Conservation (phyloP, 2,797 vertebrate species). For the Enteromius unitaeniatus region DNA sequence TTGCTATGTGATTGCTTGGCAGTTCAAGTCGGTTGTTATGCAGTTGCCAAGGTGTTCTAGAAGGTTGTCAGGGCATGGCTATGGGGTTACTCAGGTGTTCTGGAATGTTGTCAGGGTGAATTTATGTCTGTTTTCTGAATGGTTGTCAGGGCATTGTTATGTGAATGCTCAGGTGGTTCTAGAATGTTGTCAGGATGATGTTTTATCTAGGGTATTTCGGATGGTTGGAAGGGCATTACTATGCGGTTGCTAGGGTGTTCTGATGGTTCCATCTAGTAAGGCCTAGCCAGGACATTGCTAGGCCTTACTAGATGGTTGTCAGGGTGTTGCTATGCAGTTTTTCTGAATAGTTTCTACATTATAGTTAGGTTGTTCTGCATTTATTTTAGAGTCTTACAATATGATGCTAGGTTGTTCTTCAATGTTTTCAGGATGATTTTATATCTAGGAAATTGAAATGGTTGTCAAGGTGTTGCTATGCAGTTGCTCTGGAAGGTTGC, state of each 20-base stretch:
- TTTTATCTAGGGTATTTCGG: background rate
- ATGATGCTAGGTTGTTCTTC: background rate
- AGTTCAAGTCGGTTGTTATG: background rate
- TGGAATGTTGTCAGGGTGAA: background rate
- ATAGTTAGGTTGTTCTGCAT: background rate
- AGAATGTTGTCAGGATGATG: no score
- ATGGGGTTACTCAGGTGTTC: background rate
- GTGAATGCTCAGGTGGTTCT: background rate
- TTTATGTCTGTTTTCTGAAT: background rate
- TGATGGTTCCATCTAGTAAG: no score
- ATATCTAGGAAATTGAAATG: background rate
- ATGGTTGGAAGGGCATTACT: background rate
- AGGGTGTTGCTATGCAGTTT: background rate
- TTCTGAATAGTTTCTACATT: no score
- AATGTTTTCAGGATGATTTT: background rate
- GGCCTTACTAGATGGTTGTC: background rate
- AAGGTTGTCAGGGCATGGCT: background rate
- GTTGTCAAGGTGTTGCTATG: background rate
- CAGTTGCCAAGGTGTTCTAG: background rate
- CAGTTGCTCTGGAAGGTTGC: background rate
- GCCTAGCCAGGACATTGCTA: no score
- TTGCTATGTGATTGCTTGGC: background rate
- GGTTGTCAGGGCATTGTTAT: background rate
- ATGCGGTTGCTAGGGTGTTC: no score
- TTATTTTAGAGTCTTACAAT: background rate